Conservation (phyloP, 2,888 invertebrate genomes). For the Cosmopolites sordidus region DNA sequence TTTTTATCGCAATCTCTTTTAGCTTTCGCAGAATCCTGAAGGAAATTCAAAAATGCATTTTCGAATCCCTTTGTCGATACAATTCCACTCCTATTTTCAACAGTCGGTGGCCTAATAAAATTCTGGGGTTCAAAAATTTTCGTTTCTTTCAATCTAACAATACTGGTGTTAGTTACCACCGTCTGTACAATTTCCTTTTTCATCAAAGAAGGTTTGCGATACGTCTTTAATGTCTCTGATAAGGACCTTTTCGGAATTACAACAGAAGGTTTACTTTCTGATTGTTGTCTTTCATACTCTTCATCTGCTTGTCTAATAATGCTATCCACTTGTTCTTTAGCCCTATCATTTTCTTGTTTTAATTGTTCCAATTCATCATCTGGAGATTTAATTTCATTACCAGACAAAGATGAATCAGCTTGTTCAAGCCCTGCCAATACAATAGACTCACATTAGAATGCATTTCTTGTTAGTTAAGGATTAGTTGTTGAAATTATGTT, state of each 20-base stretch:
- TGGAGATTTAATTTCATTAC: constrained; percentile 2
- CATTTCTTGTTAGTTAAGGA: too few relatives aligned
- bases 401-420: constrained; percentile 6
- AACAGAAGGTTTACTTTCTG: not conserved
- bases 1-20: not conserved
- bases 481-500: too few relatives aligned
- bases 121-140: not conserved
- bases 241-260: not conserved
- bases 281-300: constrained; percentile 39
- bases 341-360: constrained; percentile 24
- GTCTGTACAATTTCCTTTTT: constrained; percentile 4
- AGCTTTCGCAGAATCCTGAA: not conserved
- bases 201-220: constrained; percentile 5
- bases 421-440: not conserved
- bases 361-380: not conserved
- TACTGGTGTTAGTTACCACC: not conserved
- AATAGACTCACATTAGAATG: too few relatives aligned
- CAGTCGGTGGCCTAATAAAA: not conserved
- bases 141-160: constrained; percentile 9
- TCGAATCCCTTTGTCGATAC: constrained; percentile 11
- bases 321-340: constrained; percentile 39
- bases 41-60: constrained; percentile 17
- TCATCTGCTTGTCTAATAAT: constrained; percentile 44
- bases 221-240: constrained; percentile 2
- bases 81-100: constrained; percentile 2